Evolutionary conservation across 2,888 invertebrate genomes (phyloP).

Genomic region (Antheraea assamensis): DNA sequence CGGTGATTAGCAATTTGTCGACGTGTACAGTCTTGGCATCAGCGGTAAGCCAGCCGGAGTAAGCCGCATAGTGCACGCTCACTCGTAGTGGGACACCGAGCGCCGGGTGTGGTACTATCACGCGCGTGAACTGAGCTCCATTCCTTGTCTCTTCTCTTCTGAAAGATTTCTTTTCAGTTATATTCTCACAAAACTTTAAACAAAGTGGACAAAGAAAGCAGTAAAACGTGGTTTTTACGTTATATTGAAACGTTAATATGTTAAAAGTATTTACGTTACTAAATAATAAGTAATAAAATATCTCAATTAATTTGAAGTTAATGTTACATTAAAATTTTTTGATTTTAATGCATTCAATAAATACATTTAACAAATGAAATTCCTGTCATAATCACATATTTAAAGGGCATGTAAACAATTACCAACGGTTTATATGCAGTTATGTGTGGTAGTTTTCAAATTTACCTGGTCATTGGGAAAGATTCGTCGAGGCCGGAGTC

Average conservation of each 20-base stretch:
- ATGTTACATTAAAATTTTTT: neutral
- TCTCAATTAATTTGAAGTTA: neutral
- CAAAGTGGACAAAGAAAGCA: neutral
- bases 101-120: slow-evolving; percentile 94
- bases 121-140: slow-evolving; percentile 88
- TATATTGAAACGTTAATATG: neutral
- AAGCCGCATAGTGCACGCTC: slow-evolving; percentile 92
- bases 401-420: neutral
- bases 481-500: slow-evolving; percentile 93
- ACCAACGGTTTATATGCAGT: neutral
- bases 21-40: slow-evolving; percentile 90
- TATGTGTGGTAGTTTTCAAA: neutral
- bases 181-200: neutral
- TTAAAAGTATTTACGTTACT: neutral
- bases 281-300: neutral
- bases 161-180: slow-evolving; percentile 21
- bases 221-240: neutral
- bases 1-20: slow-evolving; percentile 91
- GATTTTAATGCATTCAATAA: too few species aligned
- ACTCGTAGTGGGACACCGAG: slow-evolving; percentile 87
- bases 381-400: neutral
- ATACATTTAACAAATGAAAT: neutral
- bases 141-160: slow-evolving; percentile 90
- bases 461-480: slow-evolving; percentile 92
- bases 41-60: slow-evolving; percentile 95